Evolutionary conservation across 2,888 invertebrate species (phyloP).

Genomic region (Standfussiana lucernea): DNA sequence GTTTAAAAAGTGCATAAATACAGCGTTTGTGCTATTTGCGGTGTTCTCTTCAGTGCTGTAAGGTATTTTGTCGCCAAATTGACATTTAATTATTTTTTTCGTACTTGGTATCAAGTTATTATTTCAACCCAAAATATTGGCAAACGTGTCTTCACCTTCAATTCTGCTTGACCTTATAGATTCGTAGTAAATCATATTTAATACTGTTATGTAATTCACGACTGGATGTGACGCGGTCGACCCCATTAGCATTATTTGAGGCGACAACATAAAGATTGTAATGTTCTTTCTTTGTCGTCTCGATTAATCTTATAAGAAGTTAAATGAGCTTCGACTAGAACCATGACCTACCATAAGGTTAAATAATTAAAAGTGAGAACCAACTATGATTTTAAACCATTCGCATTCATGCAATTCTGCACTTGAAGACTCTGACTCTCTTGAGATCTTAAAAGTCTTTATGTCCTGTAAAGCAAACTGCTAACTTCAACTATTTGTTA

Average conservation of each 20-base stretch:
- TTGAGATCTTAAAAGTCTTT: no score
- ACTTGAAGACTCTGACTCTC: neutral
- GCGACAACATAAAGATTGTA: constrained; percentile 10
- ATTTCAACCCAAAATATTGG: constrained; percentile 12
- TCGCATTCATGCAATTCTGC: no score
- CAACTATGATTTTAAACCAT: neutral
- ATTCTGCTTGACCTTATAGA: constrained; percentile 40
- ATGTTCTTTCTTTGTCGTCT: neutral
- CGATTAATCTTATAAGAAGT: neutral
- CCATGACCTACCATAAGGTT: neutral
- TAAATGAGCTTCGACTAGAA: neutral
- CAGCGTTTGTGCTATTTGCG: neutral
- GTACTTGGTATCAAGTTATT: neutral
- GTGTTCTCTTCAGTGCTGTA: neutral
- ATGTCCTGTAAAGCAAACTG: neutral
- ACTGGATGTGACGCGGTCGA: constrained; percentile 5
- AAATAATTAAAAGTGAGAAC: neutral
- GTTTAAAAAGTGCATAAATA: neutral
- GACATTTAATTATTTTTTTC: neutral
- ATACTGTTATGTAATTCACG: constrained; percentile 21
- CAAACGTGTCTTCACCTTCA: constrained; percentile 18
- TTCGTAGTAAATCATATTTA: constrained; percentile 18
- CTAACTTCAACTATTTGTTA: neutral
- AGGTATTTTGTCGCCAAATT: neutral
- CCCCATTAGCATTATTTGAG: constrained; percentile 7